A percentile compares a stretch with the other conserved stretches of the same genome.
Conservation (phyloP, 2,113 vertebrate genomes). For the Calidris pugnax region DNA sequence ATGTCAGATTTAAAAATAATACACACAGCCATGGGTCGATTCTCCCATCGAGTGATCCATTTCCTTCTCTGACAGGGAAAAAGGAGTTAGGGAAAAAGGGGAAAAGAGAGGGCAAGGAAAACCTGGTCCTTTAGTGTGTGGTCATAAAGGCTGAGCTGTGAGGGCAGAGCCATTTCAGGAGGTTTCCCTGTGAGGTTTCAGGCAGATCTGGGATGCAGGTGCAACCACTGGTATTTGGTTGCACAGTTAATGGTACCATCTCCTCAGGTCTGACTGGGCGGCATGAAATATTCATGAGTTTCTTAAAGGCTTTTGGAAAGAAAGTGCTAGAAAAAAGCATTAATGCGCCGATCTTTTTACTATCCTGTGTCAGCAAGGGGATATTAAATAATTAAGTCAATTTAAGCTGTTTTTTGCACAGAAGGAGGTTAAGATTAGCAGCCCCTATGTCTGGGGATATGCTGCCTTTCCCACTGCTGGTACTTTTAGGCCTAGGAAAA, state of each 20-base stretch:
- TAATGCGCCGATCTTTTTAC: conserved; percentile 48
- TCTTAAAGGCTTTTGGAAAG: conserved; percentile 63
- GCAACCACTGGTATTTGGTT: conserved; percentile 39
- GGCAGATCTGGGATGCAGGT: neutral
- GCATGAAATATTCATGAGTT: conserved; percentile 69
- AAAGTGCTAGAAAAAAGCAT: conserved; percentile 49
- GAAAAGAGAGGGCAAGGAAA: neutral
- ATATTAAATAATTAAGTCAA: conserved; percentile 71
- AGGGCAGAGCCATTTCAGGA: neutral
- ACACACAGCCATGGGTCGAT: neutral
- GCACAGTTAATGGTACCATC: conserved; percentile 43
- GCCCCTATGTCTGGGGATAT: neutral
- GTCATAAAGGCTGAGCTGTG: neutral
- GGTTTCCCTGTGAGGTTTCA: neutral
- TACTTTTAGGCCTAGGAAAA: neutral
- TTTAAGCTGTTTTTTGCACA: conserved; percentile 33
- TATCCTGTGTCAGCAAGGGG: neutral
- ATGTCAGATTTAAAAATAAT: conserved; percentile 20
- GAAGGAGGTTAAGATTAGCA: conserved; percentile 38
- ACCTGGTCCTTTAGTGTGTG: neutral
- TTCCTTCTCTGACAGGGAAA: neutral
- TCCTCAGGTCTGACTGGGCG: conserved; percentile 27
- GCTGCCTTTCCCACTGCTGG: neutral
- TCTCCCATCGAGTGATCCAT: neutral
- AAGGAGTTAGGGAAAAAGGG: fast-evolving